Base-by-base conservation (phyloP, 2,888 invertebrate species). In the Criorhina ranunculi region DNA sequence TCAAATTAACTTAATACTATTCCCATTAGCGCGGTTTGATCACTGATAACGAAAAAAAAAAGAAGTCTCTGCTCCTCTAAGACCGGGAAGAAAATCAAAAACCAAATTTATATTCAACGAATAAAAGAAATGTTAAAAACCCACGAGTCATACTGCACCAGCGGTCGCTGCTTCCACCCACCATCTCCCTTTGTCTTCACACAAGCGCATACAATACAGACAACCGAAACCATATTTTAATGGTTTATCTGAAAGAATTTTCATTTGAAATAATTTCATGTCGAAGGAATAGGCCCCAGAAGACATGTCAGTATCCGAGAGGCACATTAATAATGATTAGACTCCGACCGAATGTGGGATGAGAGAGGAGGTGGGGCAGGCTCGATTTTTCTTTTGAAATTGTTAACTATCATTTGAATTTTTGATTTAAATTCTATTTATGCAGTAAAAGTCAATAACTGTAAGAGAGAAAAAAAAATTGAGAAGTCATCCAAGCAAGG, bases 161-260 rank as follows among this genome's bases (percentile, higher is more conserved):
- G n/a, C 49, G 24, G 24, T 4, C 24, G 4, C 24, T 4, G 24
- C 24, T 24, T 49, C 64, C 64, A 44, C 55, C 69, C 69, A 69
- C 69, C 17, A 15, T 6, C 40, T 15, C 15, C 17, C 17, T 29
- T 29, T 42, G 11, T 4, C 24, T 62, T 12, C 3, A 9, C 19
- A 31, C 15, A 31, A 42, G 12, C 15, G 24, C 37, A 62, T 53
- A 53, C 40, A 49, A 35, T 46, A 62, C 35, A 51, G 2, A 33
- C 9, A 44, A 46, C 29, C 70, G 24, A 70, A 70, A 70, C 62
- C 81, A 77, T 82, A 82, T 70, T 70, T 81, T 66, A 70, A 76
- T 77, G 76, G 70, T 64, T 53, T 51, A 76, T 76, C 77, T 81
- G 12, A 44, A 77, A 66, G 81, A 82, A 66, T 82, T 77, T 42